Base-by-base conservation (phyloP, 2,797 vertebrate species). In the Delichon dasypus region DNA sequence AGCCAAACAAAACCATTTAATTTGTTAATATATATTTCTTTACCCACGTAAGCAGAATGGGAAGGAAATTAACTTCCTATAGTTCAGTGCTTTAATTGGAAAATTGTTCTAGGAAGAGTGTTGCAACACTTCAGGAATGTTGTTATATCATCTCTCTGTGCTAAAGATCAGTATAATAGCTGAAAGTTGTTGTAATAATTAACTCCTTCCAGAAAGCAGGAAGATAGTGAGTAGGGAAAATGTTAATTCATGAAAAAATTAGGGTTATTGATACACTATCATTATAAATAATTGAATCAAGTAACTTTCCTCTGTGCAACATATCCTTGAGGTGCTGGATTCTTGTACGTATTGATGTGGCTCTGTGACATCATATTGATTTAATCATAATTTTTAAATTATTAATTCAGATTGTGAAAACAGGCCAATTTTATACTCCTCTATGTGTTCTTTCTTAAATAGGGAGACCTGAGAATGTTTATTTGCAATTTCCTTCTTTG, bases 231-330 rank as follows among this genome's bases (percentile, higher is more conserved):
- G 53, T 74, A 84, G 32, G 76, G 53, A 95, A 97, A 77, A 90
- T 62, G 44, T 96, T 96, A 96, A 77, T 93, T 96, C 77, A 95
- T 93, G 38, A 45, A 94, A 72, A 80, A 95, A 87, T 90, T 53
- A 94, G 70, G 51, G 72, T 84, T 95, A 95, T 87, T 95, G 95
- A 89, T 84, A 94, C 51, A 67, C 61, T 86, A 93, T 75, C 73
- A 95, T 77, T 91, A 95, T 88, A 94, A 97, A 95, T 94, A 96
- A 94, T 94, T 95, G 82, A 96, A 91, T 95, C 68, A 96, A 94
- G 50, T 79, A 89, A 94, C 89, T 91, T 70, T 79, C 58, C 51
- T 91, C 85, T 78, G 53, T 83, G 72, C 86, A 95, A 94, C 53
- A 47, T 83, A 88, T 91, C 81, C 79, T 95, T 92, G 71, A 93